Percentiles rank a stretch among this genome's conserved stretches.
Conservation (phyloP, 2,113 vertebrate species). For the Oostethus manadensis region DNA sequence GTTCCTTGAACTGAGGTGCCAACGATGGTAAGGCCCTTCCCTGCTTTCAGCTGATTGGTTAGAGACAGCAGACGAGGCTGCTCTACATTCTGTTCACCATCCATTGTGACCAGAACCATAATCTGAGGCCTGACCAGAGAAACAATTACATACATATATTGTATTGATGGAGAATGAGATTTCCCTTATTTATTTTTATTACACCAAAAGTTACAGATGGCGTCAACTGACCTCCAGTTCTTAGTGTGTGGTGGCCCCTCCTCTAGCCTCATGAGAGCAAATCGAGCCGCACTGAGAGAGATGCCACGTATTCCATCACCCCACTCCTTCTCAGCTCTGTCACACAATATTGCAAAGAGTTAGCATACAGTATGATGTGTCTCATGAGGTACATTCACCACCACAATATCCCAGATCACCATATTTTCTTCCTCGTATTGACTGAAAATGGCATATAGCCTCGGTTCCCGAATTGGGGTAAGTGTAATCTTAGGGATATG, state of each 20-base stretch:
- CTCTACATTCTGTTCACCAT: constrained; percentile 90
- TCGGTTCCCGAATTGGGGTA: too few relatives aligned
- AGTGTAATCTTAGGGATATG: too few relatives aligned
- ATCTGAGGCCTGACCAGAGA: constrained; percentile 82
- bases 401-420: too few relatives aligned
- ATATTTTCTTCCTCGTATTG: too few relatives aligned
- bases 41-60: constrained; percentile 93
- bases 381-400: not conserved
- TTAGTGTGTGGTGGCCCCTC: constrained; percentile 96
- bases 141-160: not conserved
- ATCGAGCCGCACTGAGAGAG: constrained; percentile 92
- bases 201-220: not conserved
- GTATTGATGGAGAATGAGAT: not conserved
- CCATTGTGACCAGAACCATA: constrained; percentile 86
- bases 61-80: constrained; percentile 92
- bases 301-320: constrained; percentile 94
- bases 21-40: constrained; percentile 96
- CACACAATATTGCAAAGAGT: constrained; percentile 5
- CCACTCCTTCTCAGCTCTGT: constrained; percentile 98
- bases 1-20: constrained; percentile 90
- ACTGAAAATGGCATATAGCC: too few relatives aligned
- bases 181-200: too few relatives aligned
- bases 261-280: constrained; percentile 88
- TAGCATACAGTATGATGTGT: not conserved
- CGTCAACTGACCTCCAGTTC: constrained; percentile 87